Evolutionary conservation across 1,140 invertebrate genomes (phyloP).

Genomic region (Rhizoglyphus robini): DNA sequence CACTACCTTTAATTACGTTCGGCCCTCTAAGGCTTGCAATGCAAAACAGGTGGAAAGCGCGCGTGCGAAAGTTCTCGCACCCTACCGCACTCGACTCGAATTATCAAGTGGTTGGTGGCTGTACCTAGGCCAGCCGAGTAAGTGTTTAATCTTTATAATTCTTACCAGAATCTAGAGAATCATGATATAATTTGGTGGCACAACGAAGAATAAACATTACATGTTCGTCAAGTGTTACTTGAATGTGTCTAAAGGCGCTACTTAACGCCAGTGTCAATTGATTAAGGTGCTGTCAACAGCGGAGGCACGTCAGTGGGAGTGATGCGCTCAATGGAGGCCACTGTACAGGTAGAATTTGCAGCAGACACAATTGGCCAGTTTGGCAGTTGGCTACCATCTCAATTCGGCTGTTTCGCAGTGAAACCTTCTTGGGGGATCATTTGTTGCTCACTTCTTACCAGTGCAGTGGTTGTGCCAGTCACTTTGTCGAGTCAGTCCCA

Average conservation of each 20-base stretch:
- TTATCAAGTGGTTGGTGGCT: not conserved
- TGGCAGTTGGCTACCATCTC: not conserved
- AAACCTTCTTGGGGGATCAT: not conserved
- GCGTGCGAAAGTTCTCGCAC: not conserved
- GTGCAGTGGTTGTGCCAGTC: not conserved
- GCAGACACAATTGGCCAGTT: not conserved
- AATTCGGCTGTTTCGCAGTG: not conserved
- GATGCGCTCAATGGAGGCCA: not conserved
- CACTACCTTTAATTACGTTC: not conserved
- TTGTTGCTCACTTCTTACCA: not conserved
- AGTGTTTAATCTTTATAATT: too few species aligned
- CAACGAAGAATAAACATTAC: too few species aligned
- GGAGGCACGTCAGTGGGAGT: not conserved
- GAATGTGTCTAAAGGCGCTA: not conserved
- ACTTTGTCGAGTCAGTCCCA: not conserved
- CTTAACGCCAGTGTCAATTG: too few species aligned
- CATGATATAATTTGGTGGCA: too few species aligned
- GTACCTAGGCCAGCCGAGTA: too few species aligned
- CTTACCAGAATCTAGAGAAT: too few species aligned
- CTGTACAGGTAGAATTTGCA: not conserved
- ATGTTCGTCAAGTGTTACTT: not conserved
- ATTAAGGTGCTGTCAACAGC: too few species aligned
- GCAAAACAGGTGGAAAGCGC: conserved; percentile 18
- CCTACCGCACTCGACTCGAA: not conserved
- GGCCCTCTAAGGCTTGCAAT: not conserved